Percentiles rank a stretch among this genome's conserved stretches.
Conservation (phyloP, 1,140 invertebrate genomes). For the Drosophila tani region DNA sequence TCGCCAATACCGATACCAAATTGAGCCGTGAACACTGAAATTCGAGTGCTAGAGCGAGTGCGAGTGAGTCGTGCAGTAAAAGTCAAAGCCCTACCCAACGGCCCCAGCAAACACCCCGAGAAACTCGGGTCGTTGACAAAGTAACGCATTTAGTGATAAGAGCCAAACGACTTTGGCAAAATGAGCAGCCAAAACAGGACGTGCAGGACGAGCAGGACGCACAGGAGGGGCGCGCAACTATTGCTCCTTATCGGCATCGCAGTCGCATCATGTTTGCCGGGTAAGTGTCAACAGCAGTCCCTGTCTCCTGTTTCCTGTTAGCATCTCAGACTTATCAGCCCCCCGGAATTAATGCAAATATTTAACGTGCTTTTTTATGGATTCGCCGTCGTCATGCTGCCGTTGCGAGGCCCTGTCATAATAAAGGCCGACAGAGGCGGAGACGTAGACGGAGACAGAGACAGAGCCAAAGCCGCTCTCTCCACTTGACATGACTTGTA, state of each 20-base stretch:
- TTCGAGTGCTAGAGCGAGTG: conserved; percentile 29
- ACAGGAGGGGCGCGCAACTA: conserved; percentile 56
- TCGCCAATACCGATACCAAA: conserved; percentile 13
- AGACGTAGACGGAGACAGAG: conserved; percentile 8
- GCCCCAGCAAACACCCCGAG: conserved; percentile 43
- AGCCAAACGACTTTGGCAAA: conserved; percentile 64
- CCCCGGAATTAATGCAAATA: conserved; percentile 78
- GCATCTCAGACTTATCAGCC: conserved; percentile 62
- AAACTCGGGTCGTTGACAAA: conserved; percentile 71
- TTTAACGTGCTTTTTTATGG: conserved; percentile 80
- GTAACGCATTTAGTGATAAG: conserved; percentile 76
- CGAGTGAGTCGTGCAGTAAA: conserved; percentile 58
- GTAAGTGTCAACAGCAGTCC: conserved; percentile 68
- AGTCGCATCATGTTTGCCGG: conserved; percentile 78
- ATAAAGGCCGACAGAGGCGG: conserved; percentile 12
- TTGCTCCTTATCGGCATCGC: conserved; percentile 78
- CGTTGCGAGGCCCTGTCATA: conserved; percentile 53
- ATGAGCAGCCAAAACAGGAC: conserved; percentile 57
- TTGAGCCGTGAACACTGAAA: conserved; percentile 51
- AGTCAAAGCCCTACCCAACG: conserved; percentile 53
- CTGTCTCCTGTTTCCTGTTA: conserved; percentile 37
- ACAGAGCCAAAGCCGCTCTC: conserved; percentile 14
- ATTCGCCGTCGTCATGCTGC: conserved; percentile 72
- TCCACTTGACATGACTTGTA: conserved; percentile 81
- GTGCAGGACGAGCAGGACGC: conserved; percentile 12